Base-by-base conservation (phyloP, 2,113 vertebrate species). In the Physeter macrocephalus region DNA sequence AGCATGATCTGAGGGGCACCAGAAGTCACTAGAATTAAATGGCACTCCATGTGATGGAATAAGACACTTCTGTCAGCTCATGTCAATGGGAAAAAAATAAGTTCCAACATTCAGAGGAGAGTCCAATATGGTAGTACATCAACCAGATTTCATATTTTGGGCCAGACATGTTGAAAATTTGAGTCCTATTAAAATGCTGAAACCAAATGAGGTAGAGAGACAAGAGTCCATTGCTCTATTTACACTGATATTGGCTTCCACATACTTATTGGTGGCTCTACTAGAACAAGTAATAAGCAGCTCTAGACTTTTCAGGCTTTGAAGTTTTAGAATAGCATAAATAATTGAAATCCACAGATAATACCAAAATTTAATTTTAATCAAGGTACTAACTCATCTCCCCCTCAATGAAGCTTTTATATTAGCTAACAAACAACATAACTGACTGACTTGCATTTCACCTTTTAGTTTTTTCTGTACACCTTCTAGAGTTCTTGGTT, bases 341-440 rank as follows among this genome's bases (percentile, higher is more conserved):
- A 90, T 95, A 97, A 97, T 54, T 77, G 74, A 98, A 97, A 96
- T 82, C 39, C 61, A 95, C 43, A 95, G 43, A 75, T 85, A 93
- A 94, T 29, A 72, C 54, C 31, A 82, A 97, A 93, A 93, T 94
- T 90, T 97, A 84, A 97, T 96, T 95, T 96, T 82, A 88, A 82
- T 82, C 78, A 94, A 54, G 52, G n/a, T 84, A 88, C 84, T 88
- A 94, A 71, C n/a, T n/a, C 92, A 84, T 93, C 83, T 89, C 72
- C 39, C 93, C 86, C 87, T 97, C 69, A 72, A 29, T 52, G 36
- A 84, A 94, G 78, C 23, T 95, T 94, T 94, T 89, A 49, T 61
- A 62, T 77, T 94, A 93, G 67, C 64, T 92, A 85, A 94, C 49
- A 71, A 91, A 84, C 49, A 97, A 54, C 11, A 12, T 71, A 95